A percentile compares a stretch with the other conserved stretches of the same genome.
Conservation (phyloP, 2,113 vertebrate genomes). For the Capricornis sumatraensis region DNA sequence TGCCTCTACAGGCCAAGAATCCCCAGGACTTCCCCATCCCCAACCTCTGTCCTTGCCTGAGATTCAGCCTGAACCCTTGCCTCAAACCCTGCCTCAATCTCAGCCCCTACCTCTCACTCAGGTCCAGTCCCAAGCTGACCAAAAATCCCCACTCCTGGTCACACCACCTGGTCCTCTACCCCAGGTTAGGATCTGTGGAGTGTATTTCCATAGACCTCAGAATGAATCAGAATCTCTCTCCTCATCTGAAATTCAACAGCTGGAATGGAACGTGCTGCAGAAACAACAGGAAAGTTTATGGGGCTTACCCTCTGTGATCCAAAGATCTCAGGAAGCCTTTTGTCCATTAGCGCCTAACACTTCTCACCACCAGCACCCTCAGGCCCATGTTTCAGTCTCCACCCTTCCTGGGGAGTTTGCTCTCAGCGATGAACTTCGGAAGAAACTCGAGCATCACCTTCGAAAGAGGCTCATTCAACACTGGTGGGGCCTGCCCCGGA, state of each 20-base stretch:
- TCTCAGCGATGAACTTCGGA: background rate
- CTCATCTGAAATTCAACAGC: background rate
- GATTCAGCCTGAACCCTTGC: background rate
- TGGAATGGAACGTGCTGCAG: background rate
- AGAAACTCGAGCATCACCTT: constrained; percentile 30
- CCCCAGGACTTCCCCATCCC: background rate
- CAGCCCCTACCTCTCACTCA: background rate
- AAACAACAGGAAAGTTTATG: background rate
- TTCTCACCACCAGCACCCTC: background rate
- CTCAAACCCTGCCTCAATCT: background rate
- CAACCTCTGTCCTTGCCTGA: background rate
- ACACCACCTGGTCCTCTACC: too few relatives aligned
- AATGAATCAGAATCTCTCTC: background rate
- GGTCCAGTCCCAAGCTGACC: background rate
- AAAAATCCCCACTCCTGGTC: background rate
- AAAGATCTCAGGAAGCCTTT: background rate
- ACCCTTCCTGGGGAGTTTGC: background rate
- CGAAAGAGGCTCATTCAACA: constrained; percentile 13
- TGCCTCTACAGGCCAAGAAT: background rate
- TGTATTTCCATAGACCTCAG: background rate
- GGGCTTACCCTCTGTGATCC: background rate
- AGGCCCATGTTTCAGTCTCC: background rate
- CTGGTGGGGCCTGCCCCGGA: background rate
- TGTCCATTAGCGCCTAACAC: background rate
- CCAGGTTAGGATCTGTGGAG: background rate